Conservation (phyloP, 2,888 invertebrate species). For the Oxyteleia sp. region DNA sequence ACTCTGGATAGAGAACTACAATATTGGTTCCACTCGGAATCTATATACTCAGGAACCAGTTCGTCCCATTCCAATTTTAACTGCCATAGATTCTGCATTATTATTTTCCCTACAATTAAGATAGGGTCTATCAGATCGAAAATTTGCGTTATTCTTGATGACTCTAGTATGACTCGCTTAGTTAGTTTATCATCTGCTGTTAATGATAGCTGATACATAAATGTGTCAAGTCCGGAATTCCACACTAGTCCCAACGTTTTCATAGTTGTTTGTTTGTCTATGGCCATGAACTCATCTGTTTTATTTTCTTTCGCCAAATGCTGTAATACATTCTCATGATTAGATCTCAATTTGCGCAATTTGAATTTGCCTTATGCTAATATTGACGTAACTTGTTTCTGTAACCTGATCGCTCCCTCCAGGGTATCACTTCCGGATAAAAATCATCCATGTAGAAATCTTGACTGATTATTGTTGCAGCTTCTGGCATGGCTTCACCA, state of each 20-base stretch:
- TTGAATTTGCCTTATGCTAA: slow-evolving; percentile 30
- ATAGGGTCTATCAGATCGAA: slow-evolving; percentile 64
- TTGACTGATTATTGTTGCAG: not conserved
- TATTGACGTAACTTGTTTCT: not conserved
- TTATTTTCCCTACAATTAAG: slow-evolving; percentile 54
- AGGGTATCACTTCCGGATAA: not conserved
- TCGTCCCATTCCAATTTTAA: too few relatives aligned
- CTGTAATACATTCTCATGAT: slow-evolving; percentile 8
- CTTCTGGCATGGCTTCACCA: not conserved
- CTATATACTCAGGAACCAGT: too few relatives aligned
- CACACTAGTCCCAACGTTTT: slow-evolving; percentile 63
- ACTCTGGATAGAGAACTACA: not conserved
- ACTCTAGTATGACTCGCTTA: slow-evolving; percentile 41
- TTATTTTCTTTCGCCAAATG: slow-evolving; percentile 6
- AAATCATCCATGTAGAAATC: slow-evolving; percentile 8
- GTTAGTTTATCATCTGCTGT: slow-evolving; percentile 2
- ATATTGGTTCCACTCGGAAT: too few relatives aligned
- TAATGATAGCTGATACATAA: slow-evolving; percentile 42
- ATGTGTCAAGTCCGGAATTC: slow-evolving; percentile 40
- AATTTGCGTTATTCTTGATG: slow-evolving; percentile 59
- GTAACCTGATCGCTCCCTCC: not conserved
- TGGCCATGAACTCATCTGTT: slow-evolving; percentile 24
- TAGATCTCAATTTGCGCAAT: slow-evolving; percentile 55
- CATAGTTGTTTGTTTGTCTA: slow-evolving; percentile 40
- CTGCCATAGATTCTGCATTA: slow-evolving; percentile 37